Conservation (phyloP, 2,797 vertebrate species). For the Lepilemur ruficaudatus region DNA sequence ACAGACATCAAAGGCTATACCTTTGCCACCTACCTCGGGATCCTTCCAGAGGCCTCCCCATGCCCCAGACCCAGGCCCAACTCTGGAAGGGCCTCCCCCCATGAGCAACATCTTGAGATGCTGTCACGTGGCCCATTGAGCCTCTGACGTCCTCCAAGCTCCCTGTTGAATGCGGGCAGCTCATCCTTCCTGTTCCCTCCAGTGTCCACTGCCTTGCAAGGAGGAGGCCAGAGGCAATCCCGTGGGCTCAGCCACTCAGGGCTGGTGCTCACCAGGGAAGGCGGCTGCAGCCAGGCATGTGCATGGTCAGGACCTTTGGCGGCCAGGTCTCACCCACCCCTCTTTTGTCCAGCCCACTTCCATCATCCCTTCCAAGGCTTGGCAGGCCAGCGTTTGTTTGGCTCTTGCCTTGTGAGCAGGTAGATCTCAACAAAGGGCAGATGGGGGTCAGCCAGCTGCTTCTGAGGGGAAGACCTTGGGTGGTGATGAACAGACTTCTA, state of each 20-base stretch:
- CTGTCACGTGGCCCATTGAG: not conserved
- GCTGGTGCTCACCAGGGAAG: not conserved
- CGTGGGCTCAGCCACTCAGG: not conserved
- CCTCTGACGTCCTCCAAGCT: not conserved
- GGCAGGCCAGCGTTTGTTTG: not conserved
- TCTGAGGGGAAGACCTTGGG: slow-evolving; percentile 6
- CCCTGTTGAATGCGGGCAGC: too few species aligned
- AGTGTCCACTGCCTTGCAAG: too few species aligned
- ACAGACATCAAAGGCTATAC: not conserved
- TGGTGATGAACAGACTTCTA: not conserved
- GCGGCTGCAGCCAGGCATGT: not conserved
- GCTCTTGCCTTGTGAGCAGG: not conserved
- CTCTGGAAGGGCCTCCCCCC: not conserved
- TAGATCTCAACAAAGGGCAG: slow-evolving; percentile 39
- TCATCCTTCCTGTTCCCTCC: not conserved
- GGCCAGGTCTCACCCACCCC: accelerated
- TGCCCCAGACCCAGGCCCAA: not conserved
- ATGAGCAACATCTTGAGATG: not conserved
- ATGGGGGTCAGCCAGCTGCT: slow-evolving; percentile 49
- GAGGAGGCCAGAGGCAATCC: not conserved
- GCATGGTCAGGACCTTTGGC: not conserved
- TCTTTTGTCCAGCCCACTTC: not conserved
- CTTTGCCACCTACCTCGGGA: not conserved
- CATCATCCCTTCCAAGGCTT: not conserved
- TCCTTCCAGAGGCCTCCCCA: not conserved